Evolutionary conservation across 1,140 invertebrate genomes (phyloP).

Genomic region (Sarcophaga bullata): DNA sequence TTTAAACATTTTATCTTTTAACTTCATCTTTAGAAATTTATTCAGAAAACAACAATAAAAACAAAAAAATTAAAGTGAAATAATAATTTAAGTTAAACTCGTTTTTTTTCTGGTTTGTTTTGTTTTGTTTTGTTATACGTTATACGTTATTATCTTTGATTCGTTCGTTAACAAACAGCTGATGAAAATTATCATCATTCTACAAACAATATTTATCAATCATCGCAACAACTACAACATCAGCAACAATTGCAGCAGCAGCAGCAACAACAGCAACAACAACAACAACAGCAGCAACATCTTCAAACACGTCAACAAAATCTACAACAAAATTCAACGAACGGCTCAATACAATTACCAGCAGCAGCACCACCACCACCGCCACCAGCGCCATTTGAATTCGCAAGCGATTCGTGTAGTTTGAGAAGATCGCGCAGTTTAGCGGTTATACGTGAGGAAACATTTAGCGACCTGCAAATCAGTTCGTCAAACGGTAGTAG

Average conservation of each 20-base stretch:
- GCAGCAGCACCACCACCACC: slow-evolving; percentile 44
- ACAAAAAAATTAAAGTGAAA: neutral
- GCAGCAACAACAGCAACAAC: slow-evolving; percentile 44
- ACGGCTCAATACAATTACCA: slow-evolving; percentile 28
- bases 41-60: neutral
- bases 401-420: slow-evolving; percentile 70
- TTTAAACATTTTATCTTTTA: no score
- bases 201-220: slow-evolving; percentile 34
- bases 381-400: slow-evolving; percentile 51
- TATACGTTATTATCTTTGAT: neutral
- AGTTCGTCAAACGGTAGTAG: slow-evolving; percentile 70
- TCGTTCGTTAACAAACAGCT: slow-evolving; percentile 10
- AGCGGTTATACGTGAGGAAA: slow-evolving; percentile 80
- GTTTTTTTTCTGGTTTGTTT: neutral
- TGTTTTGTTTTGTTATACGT: no score
- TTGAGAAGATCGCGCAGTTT: slow-evolving; percentile 78
- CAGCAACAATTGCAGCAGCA: slow-evolving; percentile 42
- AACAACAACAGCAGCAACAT: slow-evolving; percentile 39
- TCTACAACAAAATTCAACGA: slow-evolving; percentile 46
- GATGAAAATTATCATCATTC: slow-evolving; percentile 43
- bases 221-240: slow-evolving; percentile 44
- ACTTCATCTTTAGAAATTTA: no score
- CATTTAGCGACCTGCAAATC: slow-evolving; percentile 74
- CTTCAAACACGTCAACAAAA: slow-evolving; percentile 2
- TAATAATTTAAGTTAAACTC: slow-evolving; percentile 14